Base-by-base conservation (phyloP, 2,113 vertebrate genomes). In the Pseudolaguvia tuberculata region DNA sequence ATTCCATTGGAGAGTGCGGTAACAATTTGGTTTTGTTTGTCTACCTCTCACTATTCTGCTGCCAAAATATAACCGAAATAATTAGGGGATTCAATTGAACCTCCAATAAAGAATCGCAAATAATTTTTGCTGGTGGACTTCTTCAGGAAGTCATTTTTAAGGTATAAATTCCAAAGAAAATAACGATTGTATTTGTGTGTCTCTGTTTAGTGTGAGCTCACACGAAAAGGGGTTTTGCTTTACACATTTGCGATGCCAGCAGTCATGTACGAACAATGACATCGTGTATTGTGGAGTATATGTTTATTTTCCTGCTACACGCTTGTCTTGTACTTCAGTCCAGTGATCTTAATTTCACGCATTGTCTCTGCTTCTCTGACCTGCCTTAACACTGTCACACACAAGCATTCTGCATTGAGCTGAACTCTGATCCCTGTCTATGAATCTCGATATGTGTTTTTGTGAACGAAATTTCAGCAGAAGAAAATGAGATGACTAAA, bases 401-500 rank as follows among this genome's bases (percentile, higher is more conserved):
- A 48, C 52, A 62, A 52, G 23, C 66, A 13, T 39, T 81, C 72
- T 59, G 72, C 53, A 71, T 18, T 58, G 63, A 57, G 50, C 66
- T 73, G 68, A 70, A 71, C 63, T 73, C 62, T 56, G 51, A 66
- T 57, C 67, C 51, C 21, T 47, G 45, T 78, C 72, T 58, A 72
- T 78, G 59, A 25, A 57, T 75, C 69, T 70, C 35, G 65, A 72
- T 17, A 50, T 56, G 51, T 35, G 66, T 70, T 45, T 73, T 35
- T 62, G 72, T 71, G 39, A 42, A 42, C 72, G 81, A 72, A 72
- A 74, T 65, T 74, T 58, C 75, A 80, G 80, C 79, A 79, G 48
- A 58, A 73, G 63, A 78, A 82, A 85, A 82, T 79, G 31, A 79
- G 62, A 58, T 73, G 72, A 80, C 82, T 77, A 66, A 59, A 81